Evolutionary conservation across 2,113 vertebrate genomes (phyloP), one percentile per base, ranked within the genome.

Genomic region (Tupaia chinensis): DNA sequence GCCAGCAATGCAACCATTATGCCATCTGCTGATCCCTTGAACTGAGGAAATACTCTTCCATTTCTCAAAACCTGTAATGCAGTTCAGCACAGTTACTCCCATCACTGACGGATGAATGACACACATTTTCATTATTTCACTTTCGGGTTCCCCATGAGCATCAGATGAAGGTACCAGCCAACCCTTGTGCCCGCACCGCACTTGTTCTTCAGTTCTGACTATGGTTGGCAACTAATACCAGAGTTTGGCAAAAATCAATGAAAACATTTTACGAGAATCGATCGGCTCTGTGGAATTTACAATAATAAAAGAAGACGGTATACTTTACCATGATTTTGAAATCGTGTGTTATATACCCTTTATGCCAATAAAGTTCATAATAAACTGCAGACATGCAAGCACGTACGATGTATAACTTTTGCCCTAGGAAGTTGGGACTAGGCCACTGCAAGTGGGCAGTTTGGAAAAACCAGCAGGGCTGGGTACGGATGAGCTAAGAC

Each of bases 261-360:
- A 73, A 86, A 69, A 25, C 3, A 13, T 65, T 92, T 94, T 72
- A 60, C 20, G 70, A 92, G 78, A 83, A 74, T 85, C 84, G 79
- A 11, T 54, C 7, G 17, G 14, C 54, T 77, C 76, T 81, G 2
- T 58, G 54, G 87, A 78, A 82, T 79, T 72, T 34, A 69, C 2
- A 25, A 56, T 11, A 68, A 77, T 11, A 68, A 77, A 89, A 83
- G 54, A 60, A 44, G 58, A n/a, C 5, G 11, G 15, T 11, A 1
- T 65, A 65, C 23, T 80, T 94, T 69, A 32, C 68, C 73, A 19
- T 73, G 74, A 78, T 77, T 87, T 90, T 85, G 53, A 86, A 84
- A 60, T 44, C 32, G 27, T 13, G 54, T 65, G 29, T 44, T 56
- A 61, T 10, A 27, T 1, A 12, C 29, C 61, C 6, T 61, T 82